Evolutionary conservation across 2,797 vertebrate species (phyloP), one percentile per base, ranked within the genome.

Genomic region (Streptopelia turtur): DNA sequence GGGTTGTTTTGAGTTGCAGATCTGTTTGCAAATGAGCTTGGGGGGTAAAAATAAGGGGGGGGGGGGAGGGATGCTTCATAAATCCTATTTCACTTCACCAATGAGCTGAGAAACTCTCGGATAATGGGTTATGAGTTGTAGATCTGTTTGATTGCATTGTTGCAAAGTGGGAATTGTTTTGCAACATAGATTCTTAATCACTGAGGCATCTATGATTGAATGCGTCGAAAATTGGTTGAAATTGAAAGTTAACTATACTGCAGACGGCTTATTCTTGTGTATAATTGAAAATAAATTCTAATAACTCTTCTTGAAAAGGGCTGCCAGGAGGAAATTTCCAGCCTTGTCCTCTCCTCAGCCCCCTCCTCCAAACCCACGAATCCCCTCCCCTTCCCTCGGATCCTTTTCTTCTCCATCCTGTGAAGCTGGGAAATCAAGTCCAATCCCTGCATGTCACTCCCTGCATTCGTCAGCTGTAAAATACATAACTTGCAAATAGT

Each of bases 211-310:
- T 98, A 97, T 98, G 98, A 98, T 98, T 98, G 97, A 98, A 98
- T 98, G 98, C 97, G 77, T 98, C 35, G 94, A 98, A 98, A 98
- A 98, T 98, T 98, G 97, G 98, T 96, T 97, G 98, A 97, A 98
- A 98, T 98, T 98, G 98, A 96, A 98, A 98, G 98, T 98, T 98
- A 98, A 98, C 98, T 98, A 98, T 97, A 97, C 96, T 97, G 97
- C 97, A 98, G 98, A 98, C 96, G 33, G 97, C 97, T 98, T 98
- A 98, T 98, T 98, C 98, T 98, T 97, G 97, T 98, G 98, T 97
- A 98, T 98, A 98, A 98, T 98, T 98, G 97, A 98, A 98, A 98
- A 98, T 98, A 98, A 98, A 98, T 98, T 98, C 98, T 98, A 98
- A 98, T 98, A 98, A 97, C 97, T 98, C 97, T 95, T 96, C 96